Base-by-base conservation (phyloP, 1,140 invertebrate genomes). In the Heliconius hermathena region DNA sequence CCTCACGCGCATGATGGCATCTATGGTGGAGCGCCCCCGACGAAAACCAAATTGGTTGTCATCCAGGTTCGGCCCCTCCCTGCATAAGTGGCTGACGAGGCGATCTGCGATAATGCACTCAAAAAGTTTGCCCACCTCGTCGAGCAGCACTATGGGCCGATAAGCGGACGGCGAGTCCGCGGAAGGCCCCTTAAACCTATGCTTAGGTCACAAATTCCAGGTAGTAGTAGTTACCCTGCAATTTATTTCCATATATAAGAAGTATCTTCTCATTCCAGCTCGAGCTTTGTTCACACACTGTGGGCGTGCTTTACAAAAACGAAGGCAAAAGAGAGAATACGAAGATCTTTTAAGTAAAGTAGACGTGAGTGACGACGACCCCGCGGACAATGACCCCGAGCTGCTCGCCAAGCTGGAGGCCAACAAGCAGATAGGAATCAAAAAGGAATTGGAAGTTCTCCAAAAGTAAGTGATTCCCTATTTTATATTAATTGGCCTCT, bases 321-420 rank as follows among this genome's bases (percentile, higher is more conserved):
- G 85, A 0, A 85, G 92, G 5, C 88, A 93, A 77, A 80, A 83
- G 46, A 84, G 89, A 5, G 92, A 93, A 41, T 93, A 88, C 79
- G 79, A 80, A 0, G 80, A 91, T 70, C 76, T 93, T 4, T 54
- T 89, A 29, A 60, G 75, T 20, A 79, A 54, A 1, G 83, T 41
- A 3, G 81, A 88, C n/a, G 71, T 86, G 9, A 41, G 74, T 1
- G 75, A 84, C 5, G 76, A 74, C 11, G 92, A 93, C 74, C 92
- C 91, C 0, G 92, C 92, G 1, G 87, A 92, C 3, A 54, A 80
- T 0, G 86, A 93, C 38, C 84, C 87, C 2, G 79, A 83, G 22
- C 83, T 93, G 8, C n/a, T 81, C 18, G 86, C 87, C 1, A 80
- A 80, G 9, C 75, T 93, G 0, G 83, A 91, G 41, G 81, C 76